These are phyloP conservation scores for Euclidia mi DNA, from an alignment of 2,888 invertebrate genomes.

Conservation along the genomic window DNA sequence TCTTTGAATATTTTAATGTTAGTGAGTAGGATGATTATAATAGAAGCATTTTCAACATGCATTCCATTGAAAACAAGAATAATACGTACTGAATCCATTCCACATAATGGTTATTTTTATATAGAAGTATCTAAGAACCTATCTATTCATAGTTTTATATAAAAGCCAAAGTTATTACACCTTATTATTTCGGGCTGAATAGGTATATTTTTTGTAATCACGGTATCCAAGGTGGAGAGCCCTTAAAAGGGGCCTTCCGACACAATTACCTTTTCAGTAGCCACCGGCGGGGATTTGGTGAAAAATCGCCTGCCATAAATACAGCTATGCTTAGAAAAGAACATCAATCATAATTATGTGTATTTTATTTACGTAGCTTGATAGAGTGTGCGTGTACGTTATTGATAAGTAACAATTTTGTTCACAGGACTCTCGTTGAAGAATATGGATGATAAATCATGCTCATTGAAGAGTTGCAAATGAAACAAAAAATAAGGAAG, in stretches of 20 bases:
- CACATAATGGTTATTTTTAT: too few relatives aligned
- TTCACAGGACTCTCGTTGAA: conserved; percentile 64
- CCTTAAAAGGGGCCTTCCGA: conserved; percentile 43
- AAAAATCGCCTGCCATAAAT: conserved; percentile 60
- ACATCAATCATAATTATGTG: conserved; percentile 53
- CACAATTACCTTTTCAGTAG: conserved; percentile 61
- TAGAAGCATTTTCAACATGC: too few relatives aligned
- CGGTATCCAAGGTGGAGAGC: conserved; percentile 31
- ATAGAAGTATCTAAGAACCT: background rate
- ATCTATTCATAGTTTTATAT: conserved; percentile 27
- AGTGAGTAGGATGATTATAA: too few relatives aligned
- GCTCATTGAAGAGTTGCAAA: conserved; percentile 72
- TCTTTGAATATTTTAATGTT: too few relatives aligned
- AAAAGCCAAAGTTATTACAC: conserved; percentile 31
- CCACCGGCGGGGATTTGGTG: conserved; percentile 55
- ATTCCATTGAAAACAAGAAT: too few relatives aligned
- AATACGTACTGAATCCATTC: too few relatives aligned
- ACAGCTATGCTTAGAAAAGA: conserved; percentile 42
- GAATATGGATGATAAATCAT: conserved; percentile 71
- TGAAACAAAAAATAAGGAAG: conserved; percentile 83
- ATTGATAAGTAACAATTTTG: conserved; percentile 50
- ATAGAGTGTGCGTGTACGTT: conserved; percentile 40
- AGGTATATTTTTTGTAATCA: conserved; percentile 40
- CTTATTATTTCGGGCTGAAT: conserved; percentile 8
- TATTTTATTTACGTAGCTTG: conserved; percentile 43